Evolutionary conservation across 2,113 vertebrate genomes (phyloP).

Genomic region (Clarias macrocephalus): DNA sequence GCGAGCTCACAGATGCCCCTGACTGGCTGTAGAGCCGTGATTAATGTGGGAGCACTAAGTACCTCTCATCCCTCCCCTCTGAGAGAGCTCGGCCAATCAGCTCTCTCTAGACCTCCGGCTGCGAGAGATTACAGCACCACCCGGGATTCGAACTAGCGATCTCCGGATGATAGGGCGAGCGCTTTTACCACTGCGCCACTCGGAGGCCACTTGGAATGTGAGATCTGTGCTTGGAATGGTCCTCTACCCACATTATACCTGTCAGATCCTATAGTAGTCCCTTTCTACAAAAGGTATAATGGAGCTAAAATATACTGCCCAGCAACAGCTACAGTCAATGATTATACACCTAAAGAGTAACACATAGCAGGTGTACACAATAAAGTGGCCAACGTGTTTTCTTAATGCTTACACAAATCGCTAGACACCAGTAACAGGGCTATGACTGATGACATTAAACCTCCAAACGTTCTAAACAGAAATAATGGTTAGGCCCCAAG

Average conservation of each 20-base stretch:
- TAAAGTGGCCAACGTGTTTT: not conserved
- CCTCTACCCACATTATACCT: not conserved
- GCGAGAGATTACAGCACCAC: too few relatives aligned
- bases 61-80: too few relatives aligned
- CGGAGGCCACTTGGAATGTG: too few relatives aligned
- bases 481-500: conserved; percentile 12
- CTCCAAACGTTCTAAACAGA: conserved; percentile 21
- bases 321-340: not conserved
- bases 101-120: too few relatives aligned
- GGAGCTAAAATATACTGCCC: not conserved
- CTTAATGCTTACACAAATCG: not conserved
- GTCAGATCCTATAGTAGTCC: not conserved
- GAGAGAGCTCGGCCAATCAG: too few relatives aligned
- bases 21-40: too few relatives aligned
- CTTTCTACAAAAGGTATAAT: not conserved
- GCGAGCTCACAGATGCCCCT: too few relatives aligned
- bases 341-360: not conserved
- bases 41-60: too few relatives aligned
- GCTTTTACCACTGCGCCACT: too few relatives aligned
- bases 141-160: too few relatives aligned
- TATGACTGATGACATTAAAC: conserved; percentile 10
- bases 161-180: too few relatives aligned
- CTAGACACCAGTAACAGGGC: not conserved
- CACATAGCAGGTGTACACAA: not conserved
- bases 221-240: not conserved